Conservation (phyloP, 2,113 vertebrate species). For the Oncorhynchus clarkii region DNA sequence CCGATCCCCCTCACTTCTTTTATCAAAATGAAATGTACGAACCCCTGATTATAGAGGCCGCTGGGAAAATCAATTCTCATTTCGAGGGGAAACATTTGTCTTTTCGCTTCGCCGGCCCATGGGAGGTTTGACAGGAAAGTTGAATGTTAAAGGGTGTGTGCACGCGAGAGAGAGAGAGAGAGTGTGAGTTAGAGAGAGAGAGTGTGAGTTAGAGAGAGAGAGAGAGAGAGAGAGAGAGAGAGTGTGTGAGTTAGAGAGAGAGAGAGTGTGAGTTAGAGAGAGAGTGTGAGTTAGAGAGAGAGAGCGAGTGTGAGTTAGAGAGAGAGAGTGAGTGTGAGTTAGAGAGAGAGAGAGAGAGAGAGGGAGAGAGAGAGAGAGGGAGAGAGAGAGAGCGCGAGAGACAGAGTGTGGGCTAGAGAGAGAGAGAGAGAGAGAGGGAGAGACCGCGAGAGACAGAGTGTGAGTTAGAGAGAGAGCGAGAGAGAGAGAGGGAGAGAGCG, state of each 20-base stretch:
- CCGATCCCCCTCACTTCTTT: constrained; percentile 8
- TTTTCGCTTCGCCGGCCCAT: constrained; percentile 45
- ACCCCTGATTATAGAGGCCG: constrained; percentile 52
- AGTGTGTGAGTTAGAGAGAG: not conserved
- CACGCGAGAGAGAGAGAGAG: not conserved
- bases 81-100: constrained; percentile 68
- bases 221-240: too few species aligned
- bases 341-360: not conserved
- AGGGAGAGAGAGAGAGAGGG: too few species aligned
- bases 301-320: too few species aligned
- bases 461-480: not conserved
- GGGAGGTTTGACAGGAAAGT: constrained; percentile 49
- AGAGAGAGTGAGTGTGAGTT: too few species aligned
- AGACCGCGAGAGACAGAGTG: not conserved
- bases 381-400: too few species aligned
- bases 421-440: too few species aligned
- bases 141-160: constrained; percentile 45
- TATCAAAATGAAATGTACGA: constrained; percentile 61
- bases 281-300: not conserved
- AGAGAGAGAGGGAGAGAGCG: too few species aligned
- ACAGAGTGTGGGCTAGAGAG: not conserved
- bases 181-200: too few species aligned
- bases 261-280: not conserved
- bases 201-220: not conserved
- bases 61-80: constrained; percentile 72